Percentiles rank a stretch among this genome's conserved stretches.
Conservation (phyloP, 2,797 vertebrate genomes). For the Siniperca scherzeri region DNA sequence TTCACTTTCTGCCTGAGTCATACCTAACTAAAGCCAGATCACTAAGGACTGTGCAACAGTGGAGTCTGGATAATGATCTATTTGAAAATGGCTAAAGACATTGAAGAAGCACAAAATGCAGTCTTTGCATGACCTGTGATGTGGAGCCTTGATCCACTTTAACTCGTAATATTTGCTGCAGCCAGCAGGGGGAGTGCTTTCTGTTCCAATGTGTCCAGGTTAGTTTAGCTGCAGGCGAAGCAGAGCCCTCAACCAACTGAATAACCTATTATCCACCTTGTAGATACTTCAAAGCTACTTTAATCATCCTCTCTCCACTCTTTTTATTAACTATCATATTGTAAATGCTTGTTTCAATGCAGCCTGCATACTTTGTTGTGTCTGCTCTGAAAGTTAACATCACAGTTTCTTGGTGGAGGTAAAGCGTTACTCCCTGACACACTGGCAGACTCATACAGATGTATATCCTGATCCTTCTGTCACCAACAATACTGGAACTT, state of each 20-base stretch:
- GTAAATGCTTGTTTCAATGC: slow-evolving; percentile 49
- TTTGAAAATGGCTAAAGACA: slow-evolving; percentile 58
- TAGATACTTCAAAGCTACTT: slow-evolving; percentile 69
- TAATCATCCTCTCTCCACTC: slow-evolving; percentile 53
- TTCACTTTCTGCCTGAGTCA: slow-evolving; percentile 68
- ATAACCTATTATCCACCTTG: slow-evolving; percentile 62
- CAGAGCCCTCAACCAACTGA: slow-evolving; percentile 57
- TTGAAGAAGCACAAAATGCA: slow-evolving; percentile 43
- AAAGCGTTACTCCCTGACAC: slow-evolving; percentile 69
- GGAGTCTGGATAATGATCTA: slow-evolving; percentile 59
- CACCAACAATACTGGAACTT: slow-evolving; percentile 69
- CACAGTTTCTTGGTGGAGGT: slow-evolving; percentile 53
- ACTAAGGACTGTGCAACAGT: slow-evolving; percentile 16
- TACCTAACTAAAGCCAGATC: slow-evolving; percentile 46
- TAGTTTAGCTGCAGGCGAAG: slow-evolving; percentile 51
- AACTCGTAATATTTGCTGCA: slow-evolving; percentile 28
- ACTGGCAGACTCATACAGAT: slow-evolving; percentile 70
- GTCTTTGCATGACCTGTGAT: slow-evolving; percentile 50
- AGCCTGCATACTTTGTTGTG: slow-evolving; percentile 37
- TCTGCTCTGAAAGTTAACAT: slow-evolving; percentile 64
- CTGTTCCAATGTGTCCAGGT: slow-evolving; percentile 58
- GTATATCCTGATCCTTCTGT: slow-evolving; percentile 72
- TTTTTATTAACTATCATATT: slow-evolving; percentile 54
- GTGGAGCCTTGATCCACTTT: slow-evolving; percentile 49
- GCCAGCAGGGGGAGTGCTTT: slow-evolving; percentile 86